These are phyloP conservation scores for Gambusia affinis DNA, from an alignment of 2,113 vertebrate species.

Conservation along the genomic window DNA sequence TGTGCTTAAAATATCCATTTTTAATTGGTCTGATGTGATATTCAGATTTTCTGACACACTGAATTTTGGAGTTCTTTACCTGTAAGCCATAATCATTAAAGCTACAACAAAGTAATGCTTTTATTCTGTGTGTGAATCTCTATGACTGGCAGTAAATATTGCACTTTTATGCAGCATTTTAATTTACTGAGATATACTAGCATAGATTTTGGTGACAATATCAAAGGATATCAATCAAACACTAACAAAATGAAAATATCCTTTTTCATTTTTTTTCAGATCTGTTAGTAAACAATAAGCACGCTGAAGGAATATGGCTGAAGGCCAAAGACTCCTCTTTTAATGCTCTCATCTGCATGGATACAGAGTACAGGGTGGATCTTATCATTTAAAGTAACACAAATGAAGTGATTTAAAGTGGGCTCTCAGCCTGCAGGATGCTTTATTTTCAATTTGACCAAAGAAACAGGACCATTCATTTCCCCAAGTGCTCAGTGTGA, in stretches of 20 bases:
- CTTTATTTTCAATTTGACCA: conserved; percentile 36
- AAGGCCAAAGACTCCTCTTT: background rate
- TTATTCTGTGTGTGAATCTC: too few relatives aligned
- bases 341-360: conserved; percentile 2
- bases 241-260: background rate
- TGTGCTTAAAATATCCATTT: too few relatives aligned
- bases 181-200: too few relatives aligned
- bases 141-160: too few relatives aligned
- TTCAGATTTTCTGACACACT: too few relatives aligned
- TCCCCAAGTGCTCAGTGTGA: conserved; percentile 18
- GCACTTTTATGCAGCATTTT: too few relatives aligned
- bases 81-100: too few relatives aligned
- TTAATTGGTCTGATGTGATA: too few relatives aligned
- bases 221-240: background rate
- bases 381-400: background rate
- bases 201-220: background rate
- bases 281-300: background rate
- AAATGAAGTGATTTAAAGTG: conserved; percentile 41
- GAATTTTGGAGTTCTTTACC: too few relatives aligned
- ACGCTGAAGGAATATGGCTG: background rate
- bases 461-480: conserved; percentile 41
- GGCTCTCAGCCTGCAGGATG: conserved; percentile 29
- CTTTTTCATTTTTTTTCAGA: background rate
- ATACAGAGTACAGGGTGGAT: conserved; percentile 3
- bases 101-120: too few relatives aligned